Conservation (phyloP, 2,113 vertebrate species). For the Heptranchias perlo region DNA sequence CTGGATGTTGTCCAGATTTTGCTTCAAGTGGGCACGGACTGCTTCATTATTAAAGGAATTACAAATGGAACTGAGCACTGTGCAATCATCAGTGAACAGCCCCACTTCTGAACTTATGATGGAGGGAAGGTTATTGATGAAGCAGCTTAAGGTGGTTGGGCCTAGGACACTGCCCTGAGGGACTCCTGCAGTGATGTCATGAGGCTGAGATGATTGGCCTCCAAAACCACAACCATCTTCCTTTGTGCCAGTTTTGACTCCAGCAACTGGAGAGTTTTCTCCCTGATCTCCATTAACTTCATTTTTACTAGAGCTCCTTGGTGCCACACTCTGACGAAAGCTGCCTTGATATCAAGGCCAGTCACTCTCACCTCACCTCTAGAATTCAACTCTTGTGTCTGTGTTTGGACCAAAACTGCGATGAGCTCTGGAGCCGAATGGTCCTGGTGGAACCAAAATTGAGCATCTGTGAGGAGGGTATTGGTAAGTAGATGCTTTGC, state of each 20-base stretch:
- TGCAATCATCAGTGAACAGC: too few species aligned
- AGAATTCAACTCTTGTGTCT: background rate
- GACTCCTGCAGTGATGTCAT: background rate
- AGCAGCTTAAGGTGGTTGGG: background rate
- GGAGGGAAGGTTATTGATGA: background rate
- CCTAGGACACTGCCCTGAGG: too few species aligned
- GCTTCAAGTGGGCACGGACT: too few species aligned
- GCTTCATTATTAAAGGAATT: too few species aligned
- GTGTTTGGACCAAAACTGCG: background rate
- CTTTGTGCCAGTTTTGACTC: too few species aligned
- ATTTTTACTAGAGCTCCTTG: background rate
- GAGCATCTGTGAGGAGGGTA: background rate
- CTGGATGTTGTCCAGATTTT: too few species aligned
- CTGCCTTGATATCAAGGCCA: background rate
- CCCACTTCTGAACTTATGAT: background rate
- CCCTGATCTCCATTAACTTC: background rate
- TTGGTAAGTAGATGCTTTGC: background rate
- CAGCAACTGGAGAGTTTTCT: background rate
- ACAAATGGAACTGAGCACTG: too few species aligned
- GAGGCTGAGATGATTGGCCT: background rate
- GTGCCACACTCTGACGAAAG: background rate
- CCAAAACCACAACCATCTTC: background rate
- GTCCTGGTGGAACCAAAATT: background rate
- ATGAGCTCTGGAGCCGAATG: background rate
- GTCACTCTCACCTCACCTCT: background rate